These are phyloP conservation scores for Microtus oregoni DNA, from an alignment of 2,113 vertebrate species.

Conservation along the genomic window DNA sequence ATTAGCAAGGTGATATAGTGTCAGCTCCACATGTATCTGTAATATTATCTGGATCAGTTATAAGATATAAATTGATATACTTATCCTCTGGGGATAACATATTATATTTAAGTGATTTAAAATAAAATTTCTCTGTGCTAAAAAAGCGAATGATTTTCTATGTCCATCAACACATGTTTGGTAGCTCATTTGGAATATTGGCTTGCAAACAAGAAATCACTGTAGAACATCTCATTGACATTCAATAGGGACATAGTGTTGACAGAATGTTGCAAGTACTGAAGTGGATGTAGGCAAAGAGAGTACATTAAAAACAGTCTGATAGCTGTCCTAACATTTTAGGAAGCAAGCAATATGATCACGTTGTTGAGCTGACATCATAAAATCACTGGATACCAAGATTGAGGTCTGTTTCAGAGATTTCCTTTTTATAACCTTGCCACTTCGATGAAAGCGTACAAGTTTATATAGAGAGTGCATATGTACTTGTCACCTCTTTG, in stretches of 20 bases:
- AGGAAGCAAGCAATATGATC: conserved; percentile 81
- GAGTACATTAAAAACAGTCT: conserved; percentile 83
- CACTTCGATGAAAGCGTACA: conserved; percentile 47
- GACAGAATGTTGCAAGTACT: conserved; percentile 69
- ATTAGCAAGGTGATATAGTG: not conserved
- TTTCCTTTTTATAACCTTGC: conserved; percentile 74
- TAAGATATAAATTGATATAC: not conserved
- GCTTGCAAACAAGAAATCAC: conserved; percentile 54
- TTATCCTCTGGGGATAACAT: not conserved
- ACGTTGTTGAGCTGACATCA: conserved; percentile 75
- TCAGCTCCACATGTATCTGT: not conserved
- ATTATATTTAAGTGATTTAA: conserved; percentile 11
- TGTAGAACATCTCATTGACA: conserved; percentile 56
- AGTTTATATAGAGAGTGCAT: not conserved
- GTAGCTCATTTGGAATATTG: conserved; percentile 54
- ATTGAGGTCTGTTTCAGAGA: conserved; percentile 76
- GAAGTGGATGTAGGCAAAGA: conserved; percentile 70
- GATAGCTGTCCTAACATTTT: conserved; percentile 83
- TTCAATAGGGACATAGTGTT: conserved; percentile 75
- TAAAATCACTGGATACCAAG: conserved; percentile 76
- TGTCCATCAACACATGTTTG: conserved; percentile 49
- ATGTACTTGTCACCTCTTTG: not conserved
- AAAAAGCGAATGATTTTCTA: conserved; percentile 3
- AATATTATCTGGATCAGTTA: not conserved
- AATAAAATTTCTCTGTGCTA: not conserved